Evolutionary conservation across 2,797 vertebrate genomes (phyloP).

Genomic region (Tiaroga cobitis): DNA sequence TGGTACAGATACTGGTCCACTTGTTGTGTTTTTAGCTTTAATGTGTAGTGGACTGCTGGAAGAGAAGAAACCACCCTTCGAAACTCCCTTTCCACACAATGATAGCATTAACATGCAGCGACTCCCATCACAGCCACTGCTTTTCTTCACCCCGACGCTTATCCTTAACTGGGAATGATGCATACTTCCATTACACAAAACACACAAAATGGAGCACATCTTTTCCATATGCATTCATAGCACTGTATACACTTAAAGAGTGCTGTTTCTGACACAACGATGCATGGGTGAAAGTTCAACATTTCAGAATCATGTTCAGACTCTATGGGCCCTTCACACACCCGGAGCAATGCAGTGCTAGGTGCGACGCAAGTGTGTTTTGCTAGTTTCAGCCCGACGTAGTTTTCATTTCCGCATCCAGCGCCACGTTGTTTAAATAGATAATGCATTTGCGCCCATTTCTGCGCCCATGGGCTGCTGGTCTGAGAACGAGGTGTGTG

Average conservation of each 20-base stretch:
- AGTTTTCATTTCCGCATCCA: too few relatives aligned
- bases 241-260: not conserved
- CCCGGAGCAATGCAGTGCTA: too few relatives aligned
- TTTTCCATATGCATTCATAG: not conserved
- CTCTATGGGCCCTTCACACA: too few relatives aligned
- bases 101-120: not conserved
- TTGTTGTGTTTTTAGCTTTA: not conserved
- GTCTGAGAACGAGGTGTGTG: too few relatives aligned
- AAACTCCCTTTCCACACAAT: not conserved
- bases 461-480: too few relatives aligned
- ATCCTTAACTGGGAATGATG: not conserved
- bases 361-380: too few relatives aligned
- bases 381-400: too few relatives aligned
- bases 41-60: not conserved
- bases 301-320: not conserved
- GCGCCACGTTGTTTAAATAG: too few relatives aligned
- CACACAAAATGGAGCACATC: not conserved
- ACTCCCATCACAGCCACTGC: not conserved
- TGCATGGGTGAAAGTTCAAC: constrained; percentile 6
- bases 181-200: not conserved
- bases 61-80: not conserved
- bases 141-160: not conserved
- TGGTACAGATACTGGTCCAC: not conserved
- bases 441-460: too few relatives aligned
- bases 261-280: not conserved